Evolutionary conservation across 2,113 vertebrate genomes (phyloP), one percentile per base, ranked within the genome.

Genomic region (Salminus brasiliensis): DNA sequence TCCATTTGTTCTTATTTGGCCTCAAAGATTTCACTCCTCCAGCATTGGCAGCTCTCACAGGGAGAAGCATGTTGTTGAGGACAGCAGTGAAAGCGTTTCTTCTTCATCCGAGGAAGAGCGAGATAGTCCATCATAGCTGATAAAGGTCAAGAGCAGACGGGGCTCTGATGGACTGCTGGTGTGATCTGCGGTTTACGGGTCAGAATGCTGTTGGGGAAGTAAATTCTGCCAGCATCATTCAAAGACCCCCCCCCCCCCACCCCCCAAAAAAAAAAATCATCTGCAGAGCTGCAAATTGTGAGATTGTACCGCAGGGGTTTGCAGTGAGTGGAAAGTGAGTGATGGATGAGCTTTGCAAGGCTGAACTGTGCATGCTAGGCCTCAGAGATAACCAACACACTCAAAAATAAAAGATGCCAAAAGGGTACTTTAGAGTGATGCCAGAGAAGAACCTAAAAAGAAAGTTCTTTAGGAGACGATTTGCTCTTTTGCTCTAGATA

Each of bases 71-170:
- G 27, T 73, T 69, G 60, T 45, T 32, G 39, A 57, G 36, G 60
- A 76, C 55, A 71, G 66, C 49, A 39, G 57, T 27, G 18, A 25
- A 65, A 21, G 63, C 74, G 62, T 73, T 72, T 53, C 16, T 55
- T 57, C 45, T 65, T 79, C 49, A 72, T 83, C 81, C 45, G 47
- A 69, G 43, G 23, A 60, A 43, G 69, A 47, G 52, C 47, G 15
- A 36, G 49, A 68, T 68, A 60, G 62, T 74, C 69, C 63, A 81
- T 79, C 71, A 81, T 49, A 74, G 53, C 34, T 25, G 73, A 30
- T 80, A 83, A 84, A 81, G 83, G 79, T 78, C 79, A 81, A 36
- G 70, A 71, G 75, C 59, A 23, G 78, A 72, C 23, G 12, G 32
- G 12, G 32, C 23, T 66, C 41, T 81, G 68, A 80, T 73, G 18